These are phyloP conservation scores for Pasiphila rectangulata DNA, from an alignment of 2,888 invertebrate species.

Conservation along the genomic window DNA sequence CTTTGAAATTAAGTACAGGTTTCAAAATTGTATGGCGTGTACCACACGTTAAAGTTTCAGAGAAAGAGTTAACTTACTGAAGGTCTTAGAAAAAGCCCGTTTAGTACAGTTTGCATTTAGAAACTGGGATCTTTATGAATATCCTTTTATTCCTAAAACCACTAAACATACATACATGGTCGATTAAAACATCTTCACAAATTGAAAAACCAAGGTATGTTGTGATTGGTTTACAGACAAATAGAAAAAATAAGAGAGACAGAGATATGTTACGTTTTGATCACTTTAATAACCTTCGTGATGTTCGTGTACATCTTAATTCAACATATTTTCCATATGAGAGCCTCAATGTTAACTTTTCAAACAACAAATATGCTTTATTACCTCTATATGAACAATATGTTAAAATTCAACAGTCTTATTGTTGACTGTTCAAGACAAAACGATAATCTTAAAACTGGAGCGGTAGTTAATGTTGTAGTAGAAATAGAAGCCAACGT, in stretches of 20 bases:
- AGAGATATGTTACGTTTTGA: slow-evolving; percentile 33
- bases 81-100: slow-evolving; percentile 32
- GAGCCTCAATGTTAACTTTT: no score
- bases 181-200: slow-evolving; percentile 42
- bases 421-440: no score
- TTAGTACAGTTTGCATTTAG: slow-evolving; percentile 38
- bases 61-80: slow-evolving; percentile 14
- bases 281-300: no score
- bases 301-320: no score
- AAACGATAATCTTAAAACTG: no score
- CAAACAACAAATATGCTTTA: no score
- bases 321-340: no score
- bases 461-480: no score
- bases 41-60: slow-evolving; percentile 26
- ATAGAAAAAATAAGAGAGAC: slow-evolving; percentile 38
- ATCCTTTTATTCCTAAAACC: slow-evolving; percentile 43
- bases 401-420: no score
- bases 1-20: slow-evolving; percentile 28
- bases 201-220: no score
- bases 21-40: slow-evolving; percentile 24
- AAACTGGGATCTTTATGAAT: slow-evolving; percentile 42
- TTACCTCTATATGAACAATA: no score
- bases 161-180: slow-evolving; percentile 39
- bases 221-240: slow-evolving; percentile 51
- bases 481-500: no score